A percentile compares a stretch with the other conserved stretches of the same genome.
phyloP scores from a whole-genome alignment of 2,888 invertebrate genomes.

The Metopia argyrocephala region DNA sequence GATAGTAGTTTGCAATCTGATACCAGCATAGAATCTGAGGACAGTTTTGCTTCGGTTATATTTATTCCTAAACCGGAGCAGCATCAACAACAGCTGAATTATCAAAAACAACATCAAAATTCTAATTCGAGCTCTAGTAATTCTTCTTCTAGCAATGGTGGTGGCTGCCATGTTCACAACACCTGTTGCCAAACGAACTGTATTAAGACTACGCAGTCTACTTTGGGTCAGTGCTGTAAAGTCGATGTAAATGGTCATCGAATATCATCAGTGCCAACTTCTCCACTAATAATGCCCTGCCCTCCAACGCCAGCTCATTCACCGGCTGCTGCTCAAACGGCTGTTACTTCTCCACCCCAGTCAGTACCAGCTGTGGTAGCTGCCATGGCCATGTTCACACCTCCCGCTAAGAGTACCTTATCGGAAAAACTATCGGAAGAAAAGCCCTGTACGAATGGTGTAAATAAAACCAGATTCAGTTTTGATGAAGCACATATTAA shows the following conservation, averaged over 20 bases:
- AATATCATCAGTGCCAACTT: constrained; percentile 86
- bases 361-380: constrained; percentile 74
- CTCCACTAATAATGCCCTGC: constrained; percentile 81
- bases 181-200: constrained; percentile 62
- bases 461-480: constrained; percentile 69
- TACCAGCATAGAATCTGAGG: constrained; percentile 95
- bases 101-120: constrained; percentile 74
- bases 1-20: constrained; percentile 95
- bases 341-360: constrained; percentile 76
- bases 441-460: constrained; percentile 35
- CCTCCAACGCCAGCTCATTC: constrained; percentile 78
- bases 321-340: constrained; percentile 75
- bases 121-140: constrained; percentile 76
- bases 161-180: constrained; percentile 51
- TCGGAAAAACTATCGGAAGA: constrained; percentile 10
- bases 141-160: constrained; percentile 76
- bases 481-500: constrained; percentile 73
- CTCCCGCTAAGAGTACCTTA: constrained; percentile 66
- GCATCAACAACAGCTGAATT: constrained; percentile 75
- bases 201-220: constrained; percentile 24
- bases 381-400: constrained; percentile 76
- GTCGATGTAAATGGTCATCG: constrained; percentile 64
- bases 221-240: constrained; percentile 62
- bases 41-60: constrained; percentile 95
- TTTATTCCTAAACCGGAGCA: constrained; percentile 90